Base-by-base conservation (phyloP, 2,888 invertebrate genomes). In the Oligia strigilis region DNA sequence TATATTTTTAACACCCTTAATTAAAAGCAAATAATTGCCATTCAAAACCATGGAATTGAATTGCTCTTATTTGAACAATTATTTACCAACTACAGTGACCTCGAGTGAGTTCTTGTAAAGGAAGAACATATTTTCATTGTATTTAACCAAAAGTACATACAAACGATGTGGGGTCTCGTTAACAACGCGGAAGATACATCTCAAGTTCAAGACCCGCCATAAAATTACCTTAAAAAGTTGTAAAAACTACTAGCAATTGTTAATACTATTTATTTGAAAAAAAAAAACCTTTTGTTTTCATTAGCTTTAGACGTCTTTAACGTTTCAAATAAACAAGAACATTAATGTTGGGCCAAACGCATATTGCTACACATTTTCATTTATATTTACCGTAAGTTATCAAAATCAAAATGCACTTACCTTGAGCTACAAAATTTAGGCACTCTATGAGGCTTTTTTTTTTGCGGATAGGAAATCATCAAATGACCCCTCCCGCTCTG, bases 171-270 rank as follows among this genome's bases (percentile, higher is more conserved):
- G 71, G 46, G 43, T 66, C 66, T 23, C 60, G 14, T 70, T 13
- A 66, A 64, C 17, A 70, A 60, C 43, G 9, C 52, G 58, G 23
- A 71, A 78, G 14, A 66, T 49, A 65, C 17, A 71, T 80, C 69
- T 74, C 49, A 78, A 82, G 75, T 64, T 70, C 66, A 80, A 71
- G 67, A 46, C 70, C 60, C 66, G 13, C 67, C 19, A 78, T 87
- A 87, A 84, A 85, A 79, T 4, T 43, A 78, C 74, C 71, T 82
- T 85, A 81, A 84, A 84, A 83, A 72, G 76, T 80, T 72, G 76
- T 83, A 84, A 88, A 87, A 83, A 70, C 75, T 75, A 83, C 78
- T 29, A 64, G 66, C 72, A 83, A 79, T 58, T 58, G 65, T 82
- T 64, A 43, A 73, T 73, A 40, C n/a, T 4, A 29, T 49, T 69